Evolutionary conservation across 92 coral and sea anemone genomes (phyloP).

Genomic region (Epizoanthus illoricatus): DNA sequence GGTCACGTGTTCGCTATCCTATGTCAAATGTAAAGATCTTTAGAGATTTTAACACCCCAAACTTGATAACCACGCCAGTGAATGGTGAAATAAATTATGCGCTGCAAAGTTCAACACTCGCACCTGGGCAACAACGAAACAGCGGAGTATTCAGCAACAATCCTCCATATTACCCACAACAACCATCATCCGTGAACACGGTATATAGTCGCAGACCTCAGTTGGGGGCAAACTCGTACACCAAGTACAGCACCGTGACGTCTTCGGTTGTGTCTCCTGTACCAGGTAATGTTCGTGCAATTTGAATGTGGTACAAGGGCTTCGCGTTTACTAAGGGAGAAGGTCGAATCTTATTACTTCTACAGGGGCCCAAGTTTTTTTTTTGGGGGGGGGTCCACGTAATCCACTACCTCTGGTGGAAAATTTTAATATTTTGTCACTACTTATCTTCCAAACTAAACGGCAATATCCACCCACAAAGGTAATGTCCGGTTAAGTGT

Average conservation of each 20-base stretch:
- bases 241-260: neutral
- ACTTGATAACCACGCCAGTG: neutral
- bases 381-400: too few relatives aligned
- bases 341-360: too few relatives aligned
- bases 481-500: too few relatives aligned
- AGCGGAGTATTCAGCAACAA: neutral
- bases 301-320: neutral
- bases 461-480: too few relatives aligned
- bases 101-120: neutral
- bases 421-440: too few relatives aligned
- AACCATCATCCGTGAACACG: neutral
- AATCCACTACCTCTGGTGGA: too few relatives aligned
- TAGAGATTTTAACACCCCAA: neutral
- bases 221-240: neutral
- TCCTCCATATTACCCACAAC: neutral
- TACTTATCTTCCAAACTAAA: too few relatives aligned
- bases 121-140: neutral
- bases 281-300: neutral
- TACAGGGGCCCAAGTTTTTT: too few relatives aligned
- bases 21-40: neutral
- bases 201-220: neutral
- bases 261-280: neutral
- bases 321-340: too few relatives aligned
- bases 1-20: neutral
- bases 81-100: slow-evolving; percentile 12